Percentiles rank a stretch among this genome's conserved stretches.
phyloP scores from a whole-genome alignment of 2,888 invertebrate species.

The Nysson spinosus region DNA sequence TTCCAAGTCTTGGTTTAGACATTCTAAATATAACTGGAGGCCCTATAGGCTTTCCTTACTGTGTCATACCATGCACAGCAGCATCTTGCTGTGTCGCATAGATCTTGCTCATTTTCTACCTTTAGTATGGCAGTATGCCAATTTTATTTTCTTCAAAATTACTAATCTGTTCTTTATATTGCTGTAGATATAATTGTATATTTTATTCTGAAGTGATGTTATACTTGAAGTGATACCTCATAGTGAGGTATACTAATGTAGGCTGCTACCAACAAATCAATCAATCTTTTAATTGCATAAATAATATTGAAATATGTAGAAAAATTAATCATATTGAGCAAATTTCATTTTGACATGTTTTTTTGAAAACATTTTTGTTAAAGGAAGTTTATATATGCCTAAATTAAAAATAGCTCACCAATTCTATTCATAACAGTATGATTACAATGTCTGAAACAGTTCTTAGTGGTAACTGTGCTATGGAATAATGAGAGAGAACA shows the following conservation, averaged over 20 bases:
- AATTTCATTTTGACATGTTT: no score
- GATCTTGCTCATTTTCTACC: slow-evolving; percentile 70
- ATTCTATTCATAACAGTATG: no score
- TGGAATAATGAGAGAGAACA: no score
- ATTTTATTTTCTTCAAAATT: slow-evolving; percentile 63
- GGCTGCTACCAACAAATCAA: not conserved
- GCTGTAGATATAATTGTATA: slow-evolving; percentile 24
- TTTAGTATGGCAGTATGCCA: slow-evolving; percentile 70
- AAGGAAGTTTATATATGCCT: no score
- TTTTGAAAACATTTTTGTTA: no score
- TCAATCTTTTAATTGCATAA: not conserved
- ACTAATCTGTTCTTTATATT: slow-evolving; percentile 53
- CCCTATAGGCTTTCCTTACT: slow-evolving; percentile 71
- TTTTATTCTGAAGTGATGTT: slow-evolving; percentile 27
- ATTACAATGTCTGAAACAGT: no score
- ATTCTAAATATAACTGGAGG: slow-evolving; percentile 75
- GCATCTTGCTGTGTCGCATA: slow-evolving; percentile 68
- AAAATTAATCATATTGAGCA: no score
- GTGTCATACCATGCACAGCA: slow-evolving; percentile 69
- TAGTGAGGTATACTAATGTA: not conserved
- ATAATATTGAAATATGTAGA: not conserved
- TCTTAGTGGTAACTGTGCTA: no score
- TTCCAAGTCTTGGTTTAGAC: slow-evolving; percentile 77
- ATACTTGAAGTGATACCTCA: slow-evolving; percentile 7
- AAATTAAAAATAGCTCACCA: no score